These are phyloP conservation scores for Casuarius casuarius DNA, from an alignment of 2,113 vertebrate genomes.

Conservation along the genomic window DNA sequence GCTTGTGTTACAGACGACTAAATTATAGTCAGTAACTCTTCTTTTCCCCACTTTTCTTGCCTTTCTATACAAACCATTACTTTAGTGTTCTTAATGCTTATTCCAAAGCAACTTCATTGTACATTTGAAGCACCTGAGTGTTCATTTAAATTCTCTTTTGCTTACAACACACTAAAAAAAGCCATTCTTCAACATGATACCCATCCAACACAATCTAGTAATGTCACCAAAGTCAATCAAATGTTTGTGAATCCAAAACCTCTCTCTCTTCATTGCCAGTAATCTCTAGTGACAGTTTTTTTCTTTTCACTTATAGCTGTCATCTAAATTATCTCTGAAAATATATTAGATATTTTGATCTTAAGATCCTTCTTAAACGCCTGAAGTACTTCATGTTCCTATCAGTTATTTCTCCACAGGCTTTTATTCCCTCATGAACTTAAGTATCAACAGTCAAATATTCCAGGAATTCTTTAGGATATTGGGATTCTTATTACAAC, in stretches of 20 bases:
- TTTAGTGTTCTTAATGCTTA: neutral
- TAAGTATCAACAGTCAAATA: neutral
- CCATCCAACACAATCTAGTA: neutral
- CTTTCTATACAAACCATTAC: neutral
- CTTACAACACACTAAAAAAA: neutral
- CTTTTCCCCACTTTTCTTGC: neutral
- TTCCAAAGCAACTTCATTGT: neutral
- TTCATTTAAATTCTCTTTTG: neutral
- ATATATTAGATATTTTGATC: neutral
- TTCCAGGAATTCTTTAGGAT: neutral
- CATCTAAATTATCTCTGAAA: slow-evolving; percentile 6
- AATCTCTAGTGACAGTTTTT: neutral
- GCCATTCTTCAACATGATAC: neutral
- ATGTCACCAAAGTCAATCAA: neutral
- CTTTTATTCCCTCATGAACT: neutral
- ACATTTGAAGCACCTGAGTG: neutral
- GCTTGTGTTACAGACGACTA: neutral
- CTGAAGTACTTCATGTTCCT: neutral
- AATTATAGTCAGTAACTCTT: neutral
- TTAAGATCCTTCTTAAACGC: neutral
- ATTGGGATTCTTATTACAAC: neutral
- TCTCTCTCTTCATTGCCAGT: neutral
- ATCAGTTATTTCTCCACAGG: neutral
- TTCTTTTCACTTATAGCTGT: neutral
- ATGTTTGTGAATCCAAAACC: neutral